Percentiles rank a stretch among this genome's conserved stretches.
phyloP scores from a whole-genome alignment of 2,797 vertebrate genomes.

The Margarornis squamiger region DNA sequence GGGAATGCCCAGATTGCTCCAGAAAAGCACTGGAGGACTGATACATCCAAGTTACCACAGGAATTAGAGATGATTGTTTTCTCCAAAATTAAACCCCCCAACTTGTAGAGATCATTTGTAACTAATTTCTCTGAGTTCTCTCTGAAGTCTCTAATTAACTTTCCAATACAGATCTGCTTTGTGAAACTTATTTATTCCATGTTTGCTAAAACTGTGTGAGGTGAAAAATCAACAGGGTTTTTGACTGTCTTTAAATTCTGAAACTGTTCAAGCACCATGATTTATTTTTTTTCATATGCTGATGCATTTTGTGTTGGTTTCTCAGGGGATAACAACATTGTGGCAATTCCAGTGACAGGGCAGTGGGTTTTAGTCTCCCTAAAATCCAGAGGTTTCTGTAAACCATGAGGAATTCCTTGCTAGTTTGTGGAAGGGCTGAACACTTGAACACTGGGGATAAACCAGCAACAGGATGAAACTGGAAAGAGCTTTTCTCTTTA shows the following conservation, averaged over 20 bases:
- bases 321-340: not conserved
- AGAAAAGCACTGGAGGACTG: not conserved
- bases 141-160: not conserved
- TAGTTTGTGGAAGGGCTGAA: not conserved
- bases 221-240: not conserved
- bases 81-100: no score
- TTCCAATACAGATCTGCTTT: not conserved
- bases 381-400: not conserved
- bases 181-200: not conserved
- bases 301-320: not conserved
- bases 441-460: not conserved
- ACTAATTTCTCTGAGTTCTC: not conserved
- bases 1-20: not conserved
- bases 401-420: not conserved
- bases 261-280: not conserved
- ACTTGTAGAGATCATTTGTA: not conserved
- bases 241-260: not conserved
- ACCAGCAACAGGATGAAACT: not conserved
- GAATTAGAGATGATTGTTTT: not conserved
- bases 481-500: not conserved
- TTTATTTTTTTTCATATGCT: not conserved
- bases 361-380: not conserved
- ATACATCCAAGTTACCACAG: not conserved
- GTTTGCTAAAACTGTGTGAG: not conserved
- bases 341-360: not conserved